A percentile compares a stretch with the other conserved stretches of the same genome.
Conservation (phyloP, 2,113 vertebrate species). For the Riparia riparia region DNA sequence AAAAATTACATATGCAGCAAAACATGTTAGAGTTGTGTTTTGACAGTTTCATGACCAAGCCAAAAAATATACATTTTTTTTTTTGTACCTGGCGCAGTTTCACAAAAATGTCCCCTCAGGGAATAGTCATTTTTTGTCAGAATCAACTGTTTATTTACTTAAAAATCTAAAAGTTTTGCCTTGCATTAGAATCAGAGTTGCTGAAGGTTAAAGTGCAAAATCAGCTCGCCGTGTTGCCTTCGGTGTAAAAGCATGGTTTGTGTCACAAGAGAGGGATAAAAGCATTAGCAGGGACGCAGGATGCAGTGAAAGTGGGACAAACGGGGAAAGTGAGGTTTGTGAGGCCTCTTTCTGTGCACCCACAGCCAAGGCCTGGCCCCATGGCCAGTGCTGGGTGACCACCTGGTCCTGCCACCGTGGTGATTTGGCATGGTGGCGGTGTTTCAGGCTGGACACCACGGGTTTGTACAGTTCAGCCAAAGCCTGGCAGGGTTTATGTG, state of each 20-base stretch:
- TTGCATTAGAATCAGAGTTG: constrained; percentile 26
- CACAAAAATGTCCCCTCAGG: constrained; percentile 59
- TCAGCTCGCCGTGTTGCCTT: background rate
- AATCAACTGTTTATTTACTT: constrained; percentile 71
- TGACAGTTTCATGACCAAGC: constrained; percentile 62
- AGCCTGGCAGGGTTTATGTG: background rate
- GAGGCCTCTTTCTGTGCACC: background rate
- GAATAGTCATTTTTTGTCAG: constrained; percentile 54
- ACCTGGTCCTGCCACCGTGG: accelerated
- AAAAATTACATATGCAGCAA: constrained; percentile 64
- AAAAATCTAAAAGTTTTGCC: constrained; percentile 60
- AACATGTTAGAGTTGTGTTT: constrained; percentile 62
- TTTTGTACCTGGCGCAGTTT: constrained; percentile 58
- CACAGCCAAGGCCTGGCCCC: background rate
- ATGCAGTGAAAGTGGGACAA: background rate
- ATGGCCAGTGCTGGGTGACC: accelerated
- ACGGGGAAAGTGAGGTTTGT: background rate
- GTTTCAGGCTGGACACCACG: background rate
- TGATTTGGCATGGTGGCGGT: accelerated
- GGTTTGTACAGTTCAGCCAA: background rate
- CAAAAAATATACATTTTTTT: constrained; percentile 63
- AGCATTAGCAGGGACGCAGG: background rate
- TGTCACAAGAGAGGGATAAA: constrained; percentile 8
- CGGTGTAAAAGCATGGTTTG: background rate
- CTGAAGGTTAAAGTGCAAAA: constrained; percentile 48